phyloP scores from a whole-genome alignment of 92 coral and sea anemone species.

The Epizoanthus stellaris region DNA sequence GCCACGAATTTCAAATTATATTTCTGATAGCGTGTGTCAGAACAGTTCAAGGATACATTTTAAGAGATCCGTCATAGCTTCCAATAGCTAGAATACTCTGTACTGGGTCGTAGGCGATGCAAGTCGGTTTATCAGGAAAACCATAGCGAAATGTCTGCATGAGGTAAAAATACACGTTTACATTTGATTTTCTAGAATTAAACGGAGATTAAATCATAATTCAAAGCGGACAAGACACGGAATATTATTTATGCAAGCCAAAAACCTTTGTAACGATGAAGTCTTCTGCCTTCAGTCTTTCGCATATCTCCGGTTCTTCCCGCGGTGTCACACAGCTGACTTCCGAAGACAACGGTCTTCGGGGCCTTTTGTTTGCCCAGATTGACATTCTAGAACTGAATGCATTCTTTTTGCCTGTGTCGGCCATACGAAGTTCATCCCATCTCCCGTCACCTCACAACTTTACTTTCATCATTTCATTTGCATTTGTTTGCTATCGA shows the following conservation, averaged over 20 bases:
- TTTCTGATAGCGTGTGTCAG: slow-evolving; percentile 20
- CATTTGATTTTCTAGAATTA: not conserved
- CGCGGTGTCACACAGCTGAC: not conserved
- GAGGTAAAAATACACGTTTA: slow-evolving; percentile 6
- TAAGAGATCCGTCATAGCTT: slow-evolving; percentile 81
- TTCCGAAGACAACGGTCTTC: slow-evolving; percentile 28
- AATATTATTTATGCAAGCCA: not conserved
- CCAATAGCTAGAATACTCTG: slow-evolving; percentile 92
- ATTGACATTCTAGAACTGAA: slow-evolving; percentile 25
- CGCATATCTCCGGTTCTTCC: slow-evolving; percentile 76
- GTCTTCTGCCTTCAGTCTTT: slow-evolving; percentile 84
- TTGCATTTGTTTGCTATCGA: slow-evolving; percentile 44
- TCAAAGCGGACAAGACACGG: slow-evolving; percentile 9
- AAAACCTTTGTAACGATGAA: slow-evolving; percentile 84
- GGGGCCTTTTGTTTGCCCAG: not conserved
- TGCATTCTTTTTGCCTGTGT: slow-evolving; percentile 40
- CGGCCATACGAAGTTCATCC: slow-evolving; percentile 52
- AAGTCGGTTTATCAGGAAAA: slow-evolving; percentile 96
- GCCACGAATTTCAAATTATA: slow-evolving; percentile 22
- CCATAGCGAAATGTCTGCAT: slow-evolving; percentile 93
- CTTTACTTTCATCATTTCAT: slow-evolving; percentile 34
- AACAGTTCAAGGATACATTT: slow-evolving; percentile 86
- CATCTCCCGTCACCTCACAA: slow-evolving; percentile 49
- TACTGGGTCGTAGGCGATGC: slow-evolving; percentile 92
- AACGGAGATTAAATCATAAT: not conserved